These are phyloP conservation scores for Dysmachus trigonus DNA, from an alignment of 2,888 invertebrate genomes.

Conservation along the genomic window DNA sequence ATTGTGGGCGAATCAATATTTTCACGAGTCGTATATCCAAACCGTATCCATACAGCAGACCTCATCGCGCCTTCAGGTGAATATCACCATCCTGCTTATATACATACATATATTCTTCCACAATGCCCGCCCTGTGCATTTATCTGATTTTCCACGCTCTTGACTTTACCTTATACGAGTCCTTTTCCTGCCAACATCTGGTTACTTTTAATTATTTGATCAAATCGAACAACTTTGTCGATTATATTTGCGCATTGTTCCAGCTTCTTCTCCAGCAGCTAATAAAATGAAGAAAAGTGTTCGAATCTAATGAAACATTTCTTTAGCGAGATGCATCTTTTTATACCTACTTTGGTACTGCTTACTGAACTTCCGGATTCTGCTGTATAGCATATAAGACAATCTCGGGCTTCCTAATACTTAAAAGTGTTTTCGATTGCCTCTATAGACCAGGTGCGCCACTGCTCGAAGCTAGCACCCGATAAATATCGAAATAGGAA, in stretches of 20 bases:
- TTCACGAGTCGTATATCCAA: neutral
- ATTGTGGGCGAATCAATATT: conserved; percentile 9
- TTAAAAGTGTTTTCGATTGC: neutral
- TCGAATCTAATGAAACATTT: neutral
- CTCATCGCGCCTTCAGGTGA: neutral
- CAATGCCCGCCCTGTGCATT: neutral
- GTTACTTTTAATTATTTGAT: neutral
- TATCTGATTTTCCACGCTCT: neutral
- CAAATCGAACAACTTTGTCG: neutral
- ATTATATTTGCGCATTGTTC: neutral
- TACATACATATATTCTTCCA: too few species aligned
- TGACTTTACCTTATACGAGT: neutral
- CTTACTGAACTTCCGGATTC: neutral
- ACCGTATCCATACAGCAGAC: neutral
- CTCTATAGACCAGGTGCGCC: neutral
- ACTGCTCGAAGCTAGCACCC: neutral
- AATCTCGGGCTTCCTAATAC: too few species aligned
- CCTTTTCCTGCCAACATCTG: neutral
- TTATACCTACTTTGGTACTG: neutral
- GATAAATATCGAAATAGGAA: neutral
- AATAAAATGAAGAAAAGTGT: neutral
- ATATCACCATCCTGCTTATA: too few species aligned
- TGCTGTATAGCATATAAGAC: too few species aligned
- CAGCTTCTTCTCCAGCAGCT: neutral
- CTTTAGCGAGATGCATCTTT: neutral